Evolutionary conservation across 1,140 invertebrate species (phyloP).

Genomic region (Diuraphis noxia): DNA sequence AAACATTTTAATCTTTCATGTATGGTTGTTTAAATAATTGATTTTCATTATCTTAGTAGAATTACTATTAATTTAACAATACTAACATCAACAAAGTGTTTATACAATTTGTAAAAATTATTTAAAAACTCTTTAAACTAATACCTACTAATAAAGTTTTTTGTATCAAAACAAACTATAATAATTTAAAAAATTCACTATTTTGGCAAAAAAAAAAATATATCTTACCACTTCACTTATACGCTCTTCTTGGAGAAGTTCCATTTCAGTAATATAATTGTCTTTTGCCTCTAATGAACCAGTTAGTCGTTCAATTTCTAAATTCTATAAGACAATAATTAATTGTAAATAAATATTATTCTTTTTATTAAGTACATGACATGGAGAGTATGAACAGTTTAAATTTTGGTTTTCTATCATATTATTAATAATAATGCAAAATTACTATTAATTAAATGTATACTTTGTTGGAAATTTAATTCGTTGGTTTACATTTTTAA

Average conservation of each 20-base stretch:
- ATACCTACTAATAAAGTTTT: too few species aligned
- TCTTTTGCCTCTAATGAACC: slow-evolving; percentile 39
- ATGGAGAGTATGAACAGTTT: background rate
- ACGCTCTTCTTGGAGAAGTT: slow-evolving; percentile 2
- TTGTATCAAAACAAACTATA: background rate
- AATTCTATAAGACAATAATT: slow-evolving; percentile 11
- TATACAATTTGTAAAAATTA: too few species aligned
- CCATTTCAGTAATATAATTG: slow-evolving; percentile 40
- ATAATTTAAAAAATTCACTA: background rate
- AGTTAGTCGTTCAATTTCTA: slow-evolving; percentile 54
- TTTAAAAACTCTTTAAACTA: too few species aligned
- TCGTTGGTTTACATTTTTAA: background rate
- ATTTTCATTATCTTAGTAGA: background rate
- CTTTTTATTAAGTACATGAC: background rate
- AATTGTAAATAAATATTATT: background rate
- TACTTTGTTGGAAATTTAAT: background rate
- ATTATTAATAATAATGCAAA: background rate
- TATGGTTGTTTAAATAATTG: background rate
- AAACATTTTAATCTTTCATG: background rate
- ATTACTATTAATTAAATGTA: background rate
- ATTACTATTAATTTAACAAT: too few species aligned
- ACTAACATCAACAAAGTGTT: too few species aligned
- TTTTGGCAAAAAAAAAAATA: background rate
- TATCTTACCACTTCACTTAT: background rate
- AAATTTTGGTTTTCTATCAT: background rate